phyloP scores from a whole-genome alignment of 2,888 invertebrate genomes.

The Phyto melanocephala region DNA sequence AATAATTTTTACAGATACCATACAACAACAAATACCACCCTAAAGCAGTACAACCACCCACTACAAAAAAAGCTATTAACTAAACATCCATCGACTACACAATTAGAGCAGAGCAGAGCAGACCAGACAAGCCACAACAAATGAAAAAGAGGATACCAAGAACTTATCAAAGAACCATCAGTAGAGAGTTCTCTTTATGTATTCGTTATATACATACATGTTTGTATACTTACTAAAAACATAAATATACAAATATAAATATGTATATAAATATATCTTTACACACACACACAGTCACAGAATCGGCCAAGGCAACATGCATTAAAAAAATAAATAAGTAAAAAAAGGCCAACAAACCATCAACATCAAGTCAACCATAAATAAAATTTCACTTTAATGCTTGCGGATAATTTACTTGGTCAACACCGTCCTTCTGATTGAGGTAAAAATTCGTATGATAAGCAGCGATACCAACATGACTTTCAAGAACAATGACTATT shows the following conservation, averaged over 20 bases:
- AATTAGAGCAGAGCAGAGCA: not conserved
- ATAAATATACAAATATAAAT: no score
- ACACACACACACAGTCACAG: not conserved
- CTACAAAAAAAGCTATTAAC: not conserved
- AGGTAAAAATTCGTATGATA: no score
- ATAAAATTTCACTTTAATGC: slow-evolving; percentile 12
- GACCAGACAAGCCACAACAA: slow-evolving; percentile 49
- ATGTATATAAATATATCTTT: not conserved
- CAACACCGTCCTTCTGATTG: not conserved
- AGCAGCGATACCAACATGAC: no score
- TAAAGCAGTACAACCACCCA: not conserved
- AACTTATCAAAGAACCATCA: slow-evolving; percentile 75
- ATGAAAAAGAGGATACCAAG: slow-evolving; percentile 66
- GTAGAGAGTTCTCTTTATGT: slow-evolving; percentile 12
- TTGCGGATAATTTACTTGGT: no score
- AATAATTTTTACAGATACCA: slow-evolving; percentile 63
- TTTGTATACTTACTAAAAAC: slow-evolving; percentile 1
- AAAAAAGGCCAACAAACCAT: slow-evolving; percentile 11
- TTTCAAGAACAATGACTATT: no score
- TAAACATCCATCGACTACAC: slow-evolving; percentile 28
- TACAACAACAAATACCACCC: slow-evolving; percentile 52
- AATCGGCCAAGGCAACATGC: slow-evolving; percentile 19
- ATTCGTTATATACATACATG: not conserved
- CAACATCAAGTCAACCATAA: not conserved
- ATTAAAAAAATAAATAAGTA: not conserved